A percentile compares a stretch with the other conserved stretches of the same genome.
Evolutionary conservation across 2,797 vertebrate genomes (phyloP).

Genomic region (Sebastes hopkinsi): DNA sequence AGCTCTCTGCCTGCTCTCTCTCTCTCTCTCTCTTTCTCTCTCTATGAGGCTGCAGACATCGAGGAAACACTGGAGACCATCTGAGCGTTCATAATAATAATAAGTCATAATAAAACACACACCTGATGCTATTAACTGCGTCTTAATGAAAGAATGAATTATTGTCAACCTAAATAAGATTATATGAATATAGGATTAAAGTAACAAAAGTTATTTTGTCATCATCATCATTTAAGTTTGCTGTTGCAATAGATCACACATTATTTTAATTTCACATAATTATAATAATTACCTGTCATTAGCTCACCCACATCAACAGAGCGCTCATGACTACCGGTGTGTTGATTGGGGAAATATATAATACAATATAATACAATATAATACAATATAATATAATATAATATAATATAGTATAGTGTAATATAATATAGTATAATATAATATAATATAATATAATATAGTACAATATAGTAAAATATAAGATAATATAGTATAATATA

Average conservation of each 20-base stretch:
- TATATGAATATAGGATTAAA: too few relatives aligned
- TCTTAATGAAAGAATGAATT: not conserved
- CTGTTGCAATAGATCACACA: not conserved
- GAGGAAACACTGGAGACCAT: not conserved
- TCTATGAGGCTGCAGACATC: not conserved
- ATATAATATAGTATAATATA: rapidly evolving
- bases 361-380: not conserved
- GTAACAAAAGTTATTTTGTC: too few relatives aligned
- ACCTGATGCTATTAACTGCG: not conserved
- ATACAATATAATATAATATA: too few relatives aligned
- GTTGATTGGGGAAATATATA: too few relatives aligned
- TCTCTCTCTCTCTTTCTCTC: not conserved
- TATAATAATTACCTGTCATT: slow-evolving; percentile 7
- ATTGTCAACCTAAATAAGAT: not conserved
- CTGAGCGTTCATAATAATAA: not conserved
- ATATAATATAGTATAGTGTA: too few relatives aligned
- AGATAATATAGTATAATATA: too few relatives aligned
- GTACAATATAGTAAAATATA: too few relatives aligned
- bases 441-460: too few relatives aligned
- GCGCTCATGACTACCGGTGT: not conserved
- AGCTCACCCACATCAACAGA: not conserved
- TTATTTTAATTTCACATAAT: slow-evolving; percentile 14
- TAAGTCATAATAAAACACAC: not conserved
- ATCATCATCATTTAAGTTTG: not conserved
- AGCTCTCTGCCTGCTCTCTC: too few relatives aligned